Evolutionary conservation across 2,888 invertebrate genomes (phyloP), one percentile per base, ranked within the genome.

Genomic region (Pristionchus maxplancki): DNA sequence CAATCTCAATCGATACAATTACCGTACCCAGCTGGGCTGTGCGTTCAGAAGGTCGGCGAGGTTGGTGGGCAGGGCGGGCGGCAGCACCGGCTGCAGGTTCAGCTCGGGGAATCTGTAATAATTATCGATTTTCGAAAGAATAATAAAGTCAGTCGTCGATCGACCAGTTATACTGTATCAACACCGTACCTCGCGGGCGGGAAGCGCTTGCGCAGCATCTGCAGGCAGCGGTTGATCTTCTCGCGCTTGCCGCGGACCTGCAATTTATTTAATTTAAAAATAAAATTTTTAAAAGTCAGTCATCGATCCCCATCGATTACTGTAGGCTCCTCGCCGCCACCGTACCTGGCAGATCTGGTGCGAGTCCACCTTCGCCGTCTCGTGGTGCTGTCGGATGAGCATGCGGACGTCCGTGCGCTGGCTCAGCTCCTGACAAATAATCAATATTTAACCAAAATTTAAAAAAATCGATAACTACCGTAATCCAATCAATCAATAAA

Each of bases 31-130:
- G 44, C 92, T 89, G 81, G 93, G 93, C 78, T 93, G 92, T 17
- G 90, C 90, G 40, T 90, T 89, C 53, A 91, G 89, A 2, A 88
- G 78, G 74, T 91, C 92, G 64, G 91, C 91, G 67, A 90, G 89
- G 82, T 90, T 90, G 74, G 89, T 89, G 44, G 91, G 91, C 28
- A 93, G 88, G 9, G 91, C 91, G 53, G 94, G 94, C 81, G 95
- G 95, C 28, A 95, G 89, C 20, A 95, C 93, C 13, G 95, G 95
- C 89, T 94, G 93, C 84, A 95, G 90, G 85, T 95, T 95, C 81
- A 95, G 89, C 74, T 95, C 95, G 24, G 95, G 94, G 90, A 95
- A 94, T 62, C 88, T 88, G 58, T 24, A 87, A 50, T 8, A 53
- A 11, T 31, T 9, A 4, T 74, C 74, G 5, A 20, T 15, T 40